Percentiles rank a stretch among this genome's conserved stretches.
Evolutionary conservation across 2,888 invertebrate genomes (phyloP).

Genomic region (Phaonia tiefii): DNA sequence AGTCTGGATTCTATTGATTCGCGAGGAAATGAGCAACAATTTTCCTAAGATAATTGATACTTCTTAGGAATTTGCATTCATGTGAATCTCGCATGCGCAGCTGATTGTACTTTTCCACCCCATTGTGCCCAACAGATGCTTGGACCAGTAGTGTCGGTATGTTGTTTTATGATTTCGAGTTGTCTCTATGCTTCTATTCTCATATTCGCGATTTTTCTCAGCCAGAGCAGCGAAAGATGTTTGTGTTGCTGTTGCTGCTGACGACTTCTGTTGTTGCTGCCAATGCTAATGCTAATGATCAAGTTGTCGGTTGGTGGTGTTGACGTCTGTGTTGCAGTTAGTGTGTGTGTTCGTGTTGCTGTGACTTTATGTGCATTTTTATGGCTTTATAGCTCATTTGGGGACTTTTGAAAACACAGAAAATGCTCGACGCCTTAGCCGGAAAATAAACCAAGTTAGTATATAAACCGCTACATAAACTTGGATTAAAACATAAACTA

Average conservation of each 20-base stretch:
- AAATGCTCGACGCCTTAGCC: background rate
- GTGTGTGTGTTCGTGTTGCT: conserved; percentile 35
- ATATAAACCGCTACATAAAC: conserved; percentile 62
- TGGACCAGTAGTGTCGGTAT: conserved; percentile 23
- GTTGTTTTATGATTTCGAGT: conserved; percentile 8
- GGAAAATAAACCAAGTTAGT: conserved; percentile 44
- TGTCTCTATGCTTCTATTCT: conserved; percentile 43
- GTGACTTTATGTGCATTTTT: conserved; percentile 49
- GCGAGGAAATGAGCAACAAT: no score
- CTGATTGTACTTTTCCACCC: no score
- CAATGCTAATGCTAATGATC: conserved; percentile 9
- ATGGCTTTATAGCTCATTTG: conserved; percentile 63
- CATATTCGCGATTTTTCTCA: conserved; percentile 31
- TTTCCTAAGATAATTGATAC: no score
- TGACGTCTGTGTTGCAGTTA: conserved; percentile 1
- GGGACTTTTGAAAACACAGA: conserved; percentile 41
- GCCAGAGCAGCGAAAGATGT: background rate
- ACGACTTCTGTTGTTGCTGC: background rate
- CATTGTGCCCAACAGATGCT: background rate
- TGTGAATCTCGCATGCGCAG: no score
- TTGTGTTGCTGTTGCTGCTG: conserved; percentile 30
- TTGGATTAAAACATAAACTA: conserved; percentile 63
- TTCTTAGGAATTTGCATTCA: no score
- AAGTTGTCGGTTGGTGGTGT: background rate
- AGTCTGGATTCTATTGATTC: no score